Base-by-base conservation (phyloP, 2,113 vertebrate genomes). In the Clarias batrachus region DNA sequence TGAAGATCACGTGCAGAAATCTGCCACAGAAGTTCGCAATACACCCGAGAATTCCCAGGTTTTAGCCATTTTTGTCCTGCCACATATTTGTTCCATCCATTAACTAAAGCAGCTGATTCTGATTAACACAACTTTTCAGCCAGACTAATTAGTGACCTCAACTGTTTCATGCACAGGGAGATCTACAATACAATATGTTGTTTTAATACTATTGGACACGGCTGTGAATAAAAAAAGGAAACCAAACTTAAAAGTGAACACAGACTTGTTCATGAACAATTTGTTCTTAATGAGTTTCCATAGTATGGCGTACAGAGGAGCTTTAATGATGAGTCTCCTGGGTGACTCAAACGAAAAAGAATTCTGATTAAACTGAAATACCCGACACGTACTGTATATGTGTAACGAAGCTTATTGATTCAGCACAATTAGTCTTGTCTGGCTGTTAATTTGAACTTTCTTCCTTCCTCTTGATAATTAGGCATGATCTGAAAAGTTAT, bases 391-490 rank as follows among this genome's bases (percentile, higher is more conserved):
- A 37, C 33, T 37, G 33, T 3, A 33, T 21, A 33, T 81, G 83
- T 77, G 78, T 90, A 92, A 93, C 83, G 87, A 90, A 87, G 82
- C 89, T 85, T 84, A 89, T 85, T 68, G 77, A 89, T 83, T 89
- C 76, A 81, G 19, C 71, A 85, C 86, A 52, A 77, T 73, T 71
- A 89, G 88, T 78, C 66, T 77, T 87, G 89, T 59, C 52, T 82
- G 85, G 87, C 83, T 82, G 71, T 86, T 6, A 65, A 81, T 86
- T 87, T 71, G 7, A 57, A 41, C 30, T 71, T 81, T 19, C 12
- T 79, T 52, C 41, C 41, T 16, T 30, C 23, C 30, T 71, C 82
- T 77, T 10, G 5, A 84, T 92, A 90, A 93, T 92, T 87, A 88
- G n/a, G 37, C 66, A 68, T 91, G 85, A 92, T 91, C 90, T 77